These are phyloP conservation scores for Eulemur macaco DNA, from an alignment of 2,113 vertebrate genomes.

Conservation along the genomic window DNA sequence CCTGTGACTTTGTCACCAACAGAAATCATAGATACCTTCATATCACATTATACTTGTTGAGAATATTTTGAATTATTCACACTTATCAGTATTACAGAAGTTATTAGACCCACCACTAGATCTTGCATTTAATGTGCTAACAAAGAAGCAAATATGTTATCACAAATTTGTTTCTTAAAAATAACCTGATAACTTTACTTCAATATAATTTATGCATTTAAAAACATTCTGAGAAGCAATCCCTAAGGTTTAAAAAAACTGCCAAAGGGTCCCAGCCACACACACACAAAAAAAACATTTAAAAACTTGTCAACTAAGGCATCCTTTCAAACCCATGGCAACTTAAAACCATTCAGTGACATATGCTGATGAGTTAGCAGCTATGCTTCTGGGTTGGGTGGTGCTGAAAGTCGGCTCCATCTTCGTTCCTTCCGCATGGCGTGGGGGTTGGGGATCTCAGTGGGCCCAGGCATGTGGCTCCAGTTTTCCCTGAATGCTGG, in stretches of 20 bases:
- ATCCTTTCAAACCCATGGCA: not conserved
- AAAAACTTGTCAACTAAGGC: not conserved
- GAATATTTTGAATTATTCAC: not conserved
- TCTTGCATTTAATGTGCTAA: not conserved
- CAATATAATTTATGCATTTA: not conserved
- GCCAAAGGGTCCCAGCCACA: not conserved
- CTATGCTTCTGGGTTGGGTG: not conserved
- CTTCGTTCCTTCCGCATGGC: not conserved
- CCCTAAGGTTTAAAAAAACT: not conserved
- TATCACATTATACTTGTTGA: not conserved
- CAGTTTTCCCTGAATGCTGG: constrained; percentile 59
- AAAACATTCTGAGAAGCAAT: constrained; percentile 1
- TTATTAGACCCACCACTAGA: not conserved
- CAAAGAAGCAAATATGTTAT: not conserved
- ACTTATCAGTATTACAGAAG: not conserved
- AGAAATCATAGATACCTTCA: not conserved
- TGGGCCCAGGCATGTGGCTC: constrained; percentile 20
- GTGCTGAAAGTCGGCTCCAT: not conserved
- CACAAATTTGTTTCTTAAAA: constrained; percentile 15
- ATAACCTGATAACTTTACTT: constrained; percentile 15
- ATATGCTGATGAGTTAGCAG: not conserved
- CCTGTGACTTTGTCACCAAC: not conserved
- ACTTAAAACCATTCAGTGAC: not conserved
- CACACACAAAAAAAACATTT: not conserved
- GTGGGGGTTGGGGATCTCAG: not conserved